These are phyloP conservation scores for Fragum whitleyi DNA, from an alignment of 2,888 invertebrate species.

Conservation along the genomic window DNA sequence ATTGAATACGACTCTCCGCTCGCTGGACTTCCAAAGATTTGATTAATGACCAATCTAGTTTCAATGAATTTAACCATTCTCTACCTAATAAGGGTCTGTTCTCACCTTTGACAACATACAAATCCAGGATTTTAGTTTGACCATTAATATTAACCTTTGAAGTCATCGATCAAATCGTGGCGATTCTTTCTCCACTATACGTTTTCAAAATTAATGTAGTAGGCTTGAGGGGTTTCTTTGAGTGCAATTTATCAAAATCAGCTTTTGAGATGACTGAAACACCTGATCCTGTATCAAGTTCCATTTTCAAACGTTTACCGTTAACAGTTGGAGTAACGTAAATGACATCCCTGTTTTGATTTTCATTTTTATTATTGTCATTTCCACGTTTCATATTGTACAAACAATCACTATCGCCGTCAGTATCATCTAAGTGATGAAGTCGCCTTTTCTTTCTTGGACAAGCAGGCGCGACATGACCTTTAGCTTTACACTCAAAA, in stretches of 20 bases:
- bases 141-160: constrained; percentile 38
- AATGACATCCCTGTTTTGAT: constrained; percentile 7
- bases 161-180: constrained; percentile 29
- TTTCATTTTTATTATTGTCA: background rate
- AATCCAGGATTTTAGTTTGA: constrained; percentile 18
- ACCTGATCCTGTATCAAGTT: constrained; percentile 65
- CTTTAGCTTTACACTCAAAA: constrained; percentile 18
- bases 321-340: constrained; percentile 44
- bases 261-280: constrained; percentile 50
- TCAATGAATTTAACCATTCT: constrained; percentile 48
- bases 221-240: background rate
- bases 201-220: constrained; percentile 46
- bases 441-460: background rate
- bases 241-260: constrained; percentile 29
- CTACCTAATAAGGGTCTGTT: constrained; percentile 54
- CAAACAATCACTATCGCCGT: background rate
- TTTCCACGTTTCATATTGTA: background rate
- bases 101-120: constrained; percentile 50
- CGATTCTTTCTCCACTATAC: constrained; percentile 48
- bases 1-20: constrained; percentile 7
- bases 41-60: constrained; percentile 43
- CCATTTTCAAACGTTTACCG: constrained; percentile 43
- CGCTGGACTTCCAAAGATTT: constrained; percentile 26
- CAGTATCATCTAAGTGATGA: background rate
- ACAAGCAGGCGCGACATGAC: constrained; percentile 37